These are phyloP conservation scores for Sweltsa coloradensis DNA, from an alignment of 1,140 invertebrate species.

Conservation along the genomic window DNA sequence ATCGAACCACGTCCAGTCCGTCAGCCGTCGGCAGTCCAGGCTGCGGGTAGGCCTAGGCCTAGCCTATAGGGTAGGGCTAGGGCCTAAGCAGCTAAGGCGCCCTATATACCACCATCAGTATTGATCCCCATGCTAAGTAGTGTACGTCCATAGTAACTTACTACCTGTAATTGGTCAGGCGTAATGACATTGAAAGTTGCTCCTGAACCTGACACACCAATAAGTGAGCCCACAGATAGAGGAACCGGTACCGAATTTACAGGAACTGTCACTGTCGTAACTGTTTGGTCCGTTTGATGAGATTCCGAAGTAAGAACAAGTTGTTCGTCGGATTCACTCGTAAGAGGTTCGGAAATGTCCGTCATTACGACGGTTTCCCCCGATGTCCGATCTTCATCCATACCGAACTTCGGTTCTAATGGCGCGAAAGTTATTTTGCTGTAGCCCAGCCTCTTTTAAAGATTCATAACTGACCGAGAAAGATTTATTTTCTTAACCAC, in stretches of 20 bases:
- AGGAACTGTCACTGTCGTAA: constrained; percentile 26
- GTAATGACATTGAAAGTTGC: constrained; percentile 76
- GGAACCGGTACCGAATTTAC: constrained; percentile 51
- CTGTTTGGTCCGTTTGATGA: constrained; percentile 18
- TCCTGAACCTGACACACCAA: constrained; percentile 44
- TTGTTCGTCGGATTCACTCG: constrained; percentile 42
- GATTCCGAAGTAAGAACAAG: constrained; percentile 25
- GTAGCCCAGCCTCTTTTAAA: background rate
- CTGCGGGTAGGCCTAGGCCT: too few species aligned
- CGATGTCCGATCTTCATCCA: constrained; percentile 42
- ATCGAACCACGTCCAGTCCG: too few species aligned
- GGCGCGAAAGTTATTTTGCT: constrained; percentile 6
- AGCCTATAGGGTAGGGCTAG: too few species aligned
- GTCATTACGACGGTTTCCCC: constrained; percentile 51
- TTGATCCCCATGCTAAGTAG: background rate
- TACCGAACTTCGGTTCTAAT: constrained; percentile 26
- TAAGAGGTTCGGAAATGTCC: constrained; percentile 50
- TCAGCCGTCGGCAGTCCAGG: too few species aligned
- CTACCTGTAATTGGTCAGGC: constrained; percentile 58
- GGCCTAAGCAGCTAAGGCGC: too few species aligned
- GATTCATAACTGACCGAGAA: background rate
- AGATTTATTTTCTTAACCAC: background rate
- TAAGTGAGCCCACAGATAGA: constrained; percentile 64
- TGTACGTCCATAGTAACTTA: background rate
- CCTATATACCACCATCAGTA: too few species aligned